phyloP scores from a whole-genome alignment of 2,113 vertebrate genomes.

The Chaetops frenatus region DNA sequence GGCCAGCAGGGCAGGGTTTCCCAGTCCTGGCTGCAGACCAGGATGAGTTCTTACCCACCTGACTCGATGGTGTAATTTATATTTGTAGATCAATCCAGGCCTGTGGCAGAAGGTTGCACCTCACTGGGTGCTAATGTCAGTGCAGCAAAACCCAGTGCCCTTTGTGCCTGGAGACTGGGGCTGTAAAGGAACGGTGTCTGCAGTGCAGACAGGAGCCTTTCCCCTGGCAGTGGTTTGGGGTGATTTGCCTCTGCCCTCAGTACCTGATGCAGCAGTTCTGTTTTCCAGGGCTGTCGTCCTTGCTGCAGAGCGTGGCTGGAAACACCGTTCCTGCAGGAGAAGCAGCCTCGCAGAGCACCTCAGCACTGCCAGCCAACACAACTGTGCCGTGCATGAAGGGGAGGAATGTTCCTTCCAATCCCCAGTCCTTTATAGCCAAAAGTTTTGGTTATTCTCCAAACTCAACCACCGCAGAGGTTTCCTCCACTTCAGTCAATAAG shows the following conservation, averaged over 20 bases:
- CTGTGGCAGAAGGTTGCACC: not conserved
- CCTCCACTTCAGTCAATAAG: slow-evolving; percentile 79
- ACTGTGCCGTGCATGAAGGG: slow-evolving; percentile 55
- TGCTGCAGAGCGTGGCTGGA: slow-evolving; percentile 88
- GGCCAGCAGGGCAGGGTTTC: not conserved
- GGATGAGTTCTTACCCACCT: not conserved
- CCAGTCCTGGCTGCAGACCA: not conserved
- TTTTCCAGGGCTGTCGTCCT: slow-evolving; percentile 85
- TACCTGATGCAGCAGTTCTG: not conserved
- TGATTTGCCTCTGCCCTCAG: rapidly evolving
- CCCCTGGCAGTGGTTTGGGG: rapidly evolving
- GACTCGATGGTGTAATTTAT: not conserved
- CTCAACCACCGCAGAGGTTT: slow-evolving; percentile 72
- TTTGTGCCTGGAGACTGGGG: not conserved
- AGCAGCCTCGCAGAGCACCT: slow-evolving; percentile 55
- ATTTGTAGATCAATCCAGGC: not conserved
- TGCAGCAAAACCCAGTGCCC: not conserved
- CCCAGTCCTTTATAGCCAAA: slow-evolving; percentile 68
- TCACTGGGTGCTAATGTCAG: not conserved
- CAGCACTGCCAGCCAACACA: slow-evolving; percentile 55
- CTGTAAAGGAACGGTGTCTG: rapidly evolving
- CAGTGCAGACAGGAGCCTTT: rapidly evolving
- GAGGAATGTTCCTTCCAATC: slow-evolving; percentile 44
- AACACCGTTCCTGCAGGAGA: slow-evolving; percentile 65
- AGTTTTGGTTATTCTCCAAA: slow-evolving; percentile 72